phyloP scores from a whole-genome alignment of 2,888 invertebrate species.

The Eupsilia transversa region DNA sequence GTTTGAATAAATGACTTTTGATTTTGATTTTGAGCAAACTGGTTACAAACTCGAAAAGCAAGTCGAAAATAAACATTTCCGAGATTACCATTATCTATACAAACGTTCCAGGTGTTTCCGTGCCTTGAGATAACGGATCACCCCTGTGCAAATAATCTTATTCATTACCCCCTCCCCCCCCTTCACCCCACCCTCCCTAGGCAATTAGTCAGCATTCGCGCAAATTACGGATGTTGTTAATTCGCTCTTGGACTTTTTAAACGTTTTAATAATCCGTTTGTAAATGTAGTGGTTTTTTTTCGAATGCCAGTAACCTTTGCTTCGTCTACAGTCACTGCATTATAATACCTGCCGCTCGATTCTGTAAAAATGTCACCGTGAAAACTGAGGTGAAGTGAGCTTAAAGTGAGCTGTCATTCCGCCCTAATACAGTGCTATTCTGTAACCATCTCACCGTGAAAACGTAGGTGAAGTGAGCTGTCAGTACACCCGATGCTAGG shows the following conservation, averaged over 20 bases:
- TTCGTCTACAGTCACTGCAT: too few species aligned
- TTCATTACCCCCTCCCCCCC: conserved; percentile 32
- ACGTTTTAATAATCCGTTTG: conserved; percentile 1
- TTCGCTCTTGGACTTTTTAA: conserved; percentile 20
- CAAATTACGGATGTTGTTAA: conserved; percentile 45
- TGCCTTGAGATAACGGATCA: conserved; percentile 32
- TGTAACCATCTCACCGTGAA: too few species aligned
- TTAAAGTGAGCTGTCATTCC: too few species aligned
- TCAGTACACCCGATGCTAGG: too few species aligned
- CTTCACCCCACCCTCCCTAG: background rate
- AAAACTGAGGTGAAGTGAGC: too few species aligned
- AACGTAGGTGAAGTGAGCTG: too few species aligned
- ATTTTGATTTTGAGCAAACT: too few species aligned
- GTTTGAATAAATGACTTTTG: too few species aligned
- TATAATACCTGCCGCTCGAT: too few species aligned
- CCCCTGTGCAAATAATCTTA: conserved; percentile 49
- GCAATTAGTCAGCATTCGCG: conserved; percentile 53
- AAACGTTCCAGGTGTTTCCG: conserved; percentile 43
- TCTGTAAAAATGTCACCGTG: too few species aligned
- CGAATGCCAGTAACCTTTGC: too few species aligned
- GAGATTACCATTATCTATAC: conserved; percentile 24
- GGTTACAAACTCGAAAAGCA: conserved; percentile 6
- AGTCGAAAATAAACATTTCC: conserved; percentile 15
- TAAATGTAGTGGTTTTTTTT: background rate
- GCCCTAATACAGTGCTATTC: too few species aligned